Evolutionary conservation across 2,797 vertebrate species (phyloP).

Genomic region (Sebastes glaucus): DNA sequence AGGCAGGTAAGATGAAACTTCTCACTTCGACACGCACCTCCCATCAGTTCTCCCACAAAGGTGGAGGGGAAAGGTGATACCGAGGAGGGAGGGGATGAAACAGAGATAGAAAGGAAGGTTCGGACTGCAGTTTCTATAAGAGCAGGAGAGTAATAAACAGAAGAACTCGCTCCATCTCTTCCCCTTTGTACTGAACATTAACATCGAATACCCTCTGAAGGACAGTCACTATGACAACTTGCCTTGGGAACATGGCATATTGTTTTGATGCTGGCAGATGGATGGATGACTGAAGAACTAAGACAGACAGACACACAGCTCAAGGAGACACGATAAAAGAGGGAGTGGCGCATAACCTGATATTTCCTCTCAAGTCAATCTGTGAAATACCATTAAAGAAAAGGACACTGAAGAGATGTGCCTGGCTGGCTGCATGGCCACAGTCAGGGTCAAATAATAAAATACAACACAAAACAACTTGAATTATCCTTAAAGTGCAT

Average conservation of each 20-base stretch:
- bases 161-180: not conserved
- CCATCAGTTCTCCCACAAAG: constrained; percentile 37
- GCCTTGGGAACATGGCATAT: constrained; percentile 55
- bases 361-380: constrained; percentile 23
- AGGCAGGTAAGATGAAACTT: constrained; percentile 66
- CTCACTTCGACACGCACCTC: constrained; percentile 29
- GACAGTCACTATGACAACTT: constrained; percentile 71
- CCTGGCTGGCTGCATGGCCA: not conserved
- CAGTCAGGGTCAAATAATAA: not conserved
- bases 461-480: not conserved
- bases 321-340: constrained; percentile 40
- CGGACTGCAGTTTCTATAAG: constrained; percentile 12
- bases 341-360: not conserved
- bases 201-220: constrained; percentile 59
- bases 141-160: constrained; percentile 16
- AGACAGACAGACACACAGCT: constrained; percentile 31
- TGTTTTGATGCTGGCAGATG: constrained; percentile 50
- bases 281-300: constrained; percentile 40
- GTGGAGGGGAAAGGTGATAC: constrained; percentile 56
- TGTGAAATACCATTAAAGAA: constrained; percentile 25
- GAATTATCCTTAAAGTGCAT: not conserved
- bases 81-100: constrained; percentile 28
- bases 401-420: constrained; percentile 5
- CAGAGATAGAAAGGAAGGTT: constrained; percentile 8
- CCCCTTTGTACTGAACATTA: constrained; percentile 20